A percentile compares a stretch with the other conserved stretches of the same genome.
These are phyloP conservation scores for Pipistrellus pygmaeus DNA, from an alignment of 2,797 vertebrate genomes.

Conservation along the genomic window DNA sequence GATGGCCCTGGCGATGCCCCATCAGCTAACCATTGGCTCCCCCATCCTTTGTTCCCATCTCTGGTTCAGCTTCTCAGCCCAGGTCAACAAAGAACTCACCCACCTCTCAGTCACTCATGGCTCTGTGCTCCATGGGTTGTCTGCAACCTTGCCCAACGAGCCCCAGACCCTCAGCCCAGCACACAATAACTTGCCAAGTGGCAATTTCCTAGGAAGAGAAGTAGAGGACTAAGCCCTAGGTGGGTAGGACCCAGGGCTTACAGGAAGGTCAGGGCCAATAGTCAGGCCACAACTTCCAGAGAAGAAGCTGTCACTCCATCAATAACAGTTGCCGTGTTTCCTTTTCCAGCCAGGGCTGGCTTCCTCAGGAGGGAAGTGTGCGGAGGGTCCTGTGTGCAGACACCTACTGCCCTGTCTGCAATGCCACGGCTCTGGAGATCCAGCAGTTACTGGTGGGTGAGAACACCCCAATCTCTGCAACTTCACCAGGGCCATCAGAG, in stretches of 20 bases:
- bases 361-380: slow-evolving; percentile 60
- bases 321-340: neutral
- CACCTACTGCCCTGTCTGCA: slow-evolving; percentile 64
- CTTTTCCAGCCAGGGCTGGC: slow-evolving; percentile 71
- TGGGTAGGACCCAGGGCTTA: neutral
- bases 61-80: neutral
- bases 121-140: neutral
- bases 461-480: neutral
- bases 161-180: neutral
- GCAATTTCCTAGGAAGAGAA: neutral
- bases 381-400: slow-evolving; percentile 76
- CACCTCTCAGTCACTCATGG: neutral
- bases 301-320: neutral
- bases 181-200: neutral
- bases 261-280: neutral
- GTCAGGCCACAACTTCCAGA: neutral
- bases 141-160: neutral
- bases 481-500: neutral
- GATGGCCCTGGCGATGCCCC: neutral
- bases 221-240: neutral
- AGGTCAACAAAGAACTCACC: neutral
- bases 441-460: slow-evolving; percentile 35
- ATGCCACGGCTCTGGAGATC: slow-evolving; percentile 64
- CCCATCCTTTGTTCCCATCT: neutral
- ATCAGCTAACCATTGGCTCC: neutral